A percentile compares a stretch with the other conserved stretches of the same genome.
Conservation (phyloP, 2,888 invertebrate genomes). For the Tortrix viridana region DNA sequence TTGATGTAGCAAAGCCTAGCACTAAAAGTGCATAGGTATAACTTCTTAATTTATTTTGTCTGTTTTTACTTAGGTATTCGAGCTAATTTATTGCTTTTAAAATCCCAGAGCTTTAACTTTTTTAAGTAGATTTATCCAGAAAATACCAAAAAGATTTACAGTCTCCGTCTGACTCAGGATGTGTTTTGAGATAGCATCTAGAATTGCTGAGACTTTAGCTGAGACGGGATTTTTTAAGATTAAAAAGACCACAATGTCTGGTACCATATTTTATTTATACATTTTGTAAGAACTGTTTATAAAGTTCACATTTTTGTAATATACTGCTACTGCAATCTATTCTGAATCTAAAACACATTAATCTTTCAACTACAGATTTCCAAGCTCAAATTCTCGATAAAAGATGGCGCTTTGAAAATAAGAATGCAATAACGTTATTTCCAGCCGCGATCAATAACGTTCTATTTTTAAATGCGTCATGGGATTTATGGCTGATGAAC, state of each 20-base stretch:
- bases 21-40: no score
- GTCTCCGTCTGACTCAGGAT: neutral
- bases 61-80: no score
- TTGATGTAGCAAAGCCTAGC: no score
- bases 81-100: no score
- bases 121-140: constrained; percentile 6
- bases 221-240: neutral
- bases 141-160: constrained; percentile 15
- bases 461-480: constrained; percentile 31
- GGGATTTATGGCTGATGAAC: constrained; percentile 26
- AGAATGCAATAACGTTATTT: constrained; percentile 24
- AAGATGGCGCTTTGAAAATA: constrained; percentile 33
- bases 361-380: constrained; percentile 28
- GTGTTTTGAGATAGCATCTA: constrained; percentile 3
- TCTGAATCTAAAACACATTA: constrained; percentile 11
- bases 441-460: constrained; percentile 20
- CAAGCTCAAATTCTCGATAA: constrained; percentile 20
- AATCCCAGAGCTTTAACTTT: neutral
- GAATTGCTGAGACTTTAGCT: neutral
- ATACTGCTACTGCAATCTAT: neutral
- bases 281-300: neutral
- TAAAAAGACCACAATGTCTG: neutral
- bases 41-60: no score
- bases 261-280: neutral
- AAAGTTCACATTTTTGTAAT: neutral